These are phyloP conservation scores for Monochamus saltuarius DNA, from an alignment of 1,140 invertebrate genomes.

Conservation along the genomic window DNA sequence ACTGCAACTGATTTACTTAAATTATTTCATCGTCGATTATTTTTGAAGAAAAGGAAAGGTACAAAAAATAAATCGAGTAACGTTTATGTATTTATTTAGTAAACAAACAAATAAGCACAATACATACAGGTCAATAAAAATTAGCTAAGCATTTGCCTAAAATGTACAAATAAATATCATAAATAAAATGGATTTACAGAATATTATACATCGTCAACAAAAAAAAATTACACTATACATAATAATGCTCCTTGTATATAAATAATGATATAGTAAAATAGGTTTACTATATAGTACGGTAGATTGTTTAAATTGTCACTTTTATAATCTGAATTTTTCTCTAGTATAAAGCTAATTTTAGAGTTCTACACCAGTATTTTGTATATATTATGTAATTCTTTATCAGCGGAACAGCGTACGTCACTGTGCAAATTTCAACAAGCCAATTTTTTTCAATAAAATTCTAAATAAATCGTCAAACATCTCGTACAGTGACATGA, in stretches of 20 bases:
- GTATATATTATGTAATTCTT: no score
- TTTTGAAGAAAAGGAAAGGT: background rate
- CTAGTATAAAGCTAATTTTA: constrained; percentile 4
- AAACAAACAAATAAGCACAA: constrained; percentile 14
- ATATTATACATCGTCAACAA: constrained; percentile 9
- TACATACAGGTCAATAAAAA: constrained; percentile 10
- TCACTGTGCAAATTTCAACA: no score
- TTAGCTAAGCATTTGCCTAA: constrained; percentile 17
- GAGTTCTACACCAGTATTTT: no score
- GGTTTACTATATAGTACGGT: constrained; percentile 13
- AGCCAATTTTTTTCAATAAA: no score
- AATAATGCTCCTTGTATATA: constrained; percentile 7
- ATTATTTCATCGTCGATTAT: no score
- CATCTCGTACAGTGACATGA: no score
- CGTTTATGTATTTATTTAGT: constrained; percentile 12
- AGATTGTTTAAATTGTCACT: constrained; percentile 1
- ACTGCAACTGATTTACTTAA: no score
- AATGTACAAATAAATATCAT: constrained; percentile 21
- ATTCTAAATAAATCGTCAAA: no score
- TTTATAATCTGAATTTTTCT: background rate
- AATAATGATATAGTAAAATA: constrained; percentile 9
- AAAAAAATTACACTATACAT: constrained; percentile 3
- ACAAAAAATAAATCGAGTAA: background rate
- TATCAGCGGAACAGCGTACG: no score
- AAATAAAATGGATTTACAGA: constrained; percentile 14